Percentiles rank a stretch among this genome's conserved stretches.
phyloP scores from a whole-genome alignment of 1,140 invertebrate genomes.

The Drosophila dunni region DNA sequence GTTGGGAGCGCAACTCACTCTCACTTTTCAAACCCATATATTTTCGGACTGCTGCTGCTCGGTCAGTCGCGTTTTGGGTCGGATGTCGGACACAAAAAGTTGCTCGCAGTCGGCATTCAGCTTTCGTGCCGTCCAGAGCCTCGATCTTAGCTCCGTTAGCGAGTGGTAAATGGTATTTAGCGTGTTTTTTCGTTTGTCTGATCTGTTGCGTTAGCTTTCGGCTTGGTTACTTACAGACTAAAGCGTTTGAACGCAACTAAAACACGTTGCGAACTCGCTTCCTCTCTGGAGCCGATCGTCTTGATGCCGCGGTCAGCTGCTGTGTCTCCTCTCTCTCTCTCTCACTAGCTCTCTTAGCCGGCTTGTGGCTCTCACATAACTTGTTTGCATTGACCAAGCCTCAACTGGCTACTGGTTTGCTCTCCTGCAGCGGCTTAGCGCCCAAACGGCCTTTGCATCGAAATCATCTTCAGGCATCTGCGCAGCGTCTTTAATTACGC shows the following conservation, averaged over 20 bases:
- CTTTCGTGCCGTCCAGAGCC: slow-evolving; percentile 60
- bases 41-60: neutral
- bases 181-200: slow-evolving; percentile 15
- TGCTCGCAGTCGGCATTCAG: slow-evolving; percentile 60
- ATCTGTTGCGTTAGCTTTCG: slow-evolving; percentile 63
- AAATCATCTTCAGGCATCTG: slow-evolving; percentile 25
- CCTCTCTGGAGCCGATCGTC: slow-evolving; percentile 56
- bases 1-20: slow-evolving; percentile 21
- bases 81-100: slow-evolving; percentile 59
- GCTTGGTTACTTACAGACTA: slow-evolving; percentile 77
- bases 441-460: slow-evolving; percentile 44
- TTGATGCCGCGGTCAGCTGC: slow-evolving; percentile 55
- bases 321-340: slow-evolving; percentile 8
- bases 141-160: slow-evolving; percentile 47
- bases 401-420: slow-evolving; percentile 17
- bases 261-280: slow-evolving; percentile 69
- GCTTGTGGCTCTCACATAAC: slow-evolving; percentile 34
- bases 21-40: slow-evolving; percentile 29
- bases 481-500: slow-evolving; percentile 58
- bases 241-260: slow-evolving; percentile 82
- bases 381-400: slow-evolving; percentile 53
- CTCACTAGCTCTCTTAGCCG: slow-evolving; percentile 8
- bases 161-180: too few species aligned
- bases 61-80: slow-evolving; percentile 20
- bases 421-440: slow-evolving; percentile 24